Base-by-base conservation (phyloP, 2,797 vertebrate genomes). In the Malacoctenus gilli region DNA sequence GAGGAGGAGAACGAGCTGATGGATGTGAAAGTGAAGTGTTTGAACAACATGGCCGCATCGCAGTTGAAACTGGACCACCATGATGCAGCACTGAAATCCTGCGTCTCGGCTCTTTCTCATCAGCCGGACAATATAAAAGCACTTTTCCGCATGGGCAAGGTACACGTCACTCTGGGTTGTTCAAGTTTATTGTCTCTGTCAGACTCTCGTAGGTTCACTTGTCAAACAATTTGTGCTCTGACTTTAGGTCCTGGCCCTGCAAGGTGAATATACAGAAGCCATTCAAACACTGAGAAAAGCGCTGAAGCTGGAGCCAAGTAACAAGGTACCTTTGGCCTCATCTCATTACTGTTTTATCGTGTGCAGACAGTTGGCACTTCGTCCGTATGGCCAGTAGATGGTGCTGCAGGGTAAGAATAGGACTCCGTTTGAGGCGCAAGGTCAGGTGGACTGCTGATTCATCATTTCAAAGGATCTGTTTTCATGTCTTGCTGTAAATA, bases 11-110 rank as follows among this genome's bases (percentile, higher is more conserved):
- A 89, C 0, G 91, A 94, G 56, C 81, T 99, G 59, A 62, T 95
- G 58, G 94, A 95, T 0, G 90, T 98, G 63, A 96, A 96, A 87
- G 93, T 98, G 65, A 98, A 98, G 71, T 99, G 97, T 88, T 89
- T 99, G 54, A 99, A 99, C 90, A 99, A 99, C 87, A 92, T 99
- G 89, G 97, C 97, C 0, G 97, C 97, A 0, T 93, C 95, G 1
- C 96, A 98, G 85, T 90, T 99, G 9, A 98, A 98, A 68, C 68
- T 99, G 66, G 95, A 98, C 77, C 96, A 97, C 77, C 93, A 94
- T 7, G 95, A 97, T 0, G 96, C 95, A 0, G 96, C 95, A 0
- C 86, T 96, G 35, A 94, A 94, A 54, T 96, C 96, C 43, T 98
- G 96, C 47, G 91, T 94, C 63, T 92, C 90, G 0, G 96, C 95